Evolutionary conservation across 64 coral and sea anemone species (phyloP).

Genomic region (Pachyseris speciosa): DNA sequence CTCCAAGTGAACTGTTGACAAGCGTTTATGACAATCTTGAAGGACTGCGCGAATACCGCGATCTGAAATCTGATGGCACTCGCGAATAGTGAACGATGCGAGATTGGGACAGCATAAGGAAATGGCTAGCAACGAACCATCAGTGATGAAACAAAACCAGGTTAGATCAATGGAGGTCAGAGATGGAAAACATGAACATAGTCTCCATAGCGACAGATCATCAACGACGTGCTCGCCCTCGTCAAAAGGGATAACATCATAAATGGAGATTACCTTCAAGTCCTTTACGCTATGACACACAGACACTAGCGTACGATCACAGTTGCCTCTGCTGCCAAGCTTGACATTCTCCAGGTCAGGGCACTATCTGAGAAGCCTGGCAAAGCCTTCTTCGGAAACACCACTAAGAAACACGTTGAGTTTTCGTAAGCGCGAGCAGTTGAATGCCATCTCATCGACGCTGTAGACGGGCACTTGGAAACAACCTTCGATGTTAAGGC

Average conservation of each 20-base stretch:
- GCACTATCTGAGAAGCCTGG: constrained; percentile 53
- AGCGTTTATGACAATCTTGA: constrained; percentile 39
- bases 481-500: constrained; percentile 71
- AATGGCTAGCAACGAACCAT: constrained; percentile 58
- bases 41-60: constrained; percentile 63
- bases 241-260: constrained; percentile 84
- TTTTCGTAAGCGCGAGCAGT: constrained; percentile 50
- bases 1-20: constrained; percentile 62
- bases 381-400: constrained; percentile 67
- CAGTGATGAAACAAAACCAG: constrained; percentile 86
- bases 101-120: constrained; percentile 58
- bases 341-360: constrained; percentile 65
- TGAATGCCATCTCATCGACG: constrained; percentile 32
- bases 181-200: constrained; percentile 70
- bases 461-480: constrained; percentile 77
- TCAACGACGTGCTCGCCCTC: constrained; percentile 74
- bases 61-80: constrained; percentile 86
- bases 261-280: constrained; percentile 63
- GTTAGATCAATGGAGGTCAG: constrained; percentile 74
- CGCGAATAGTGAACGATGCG: constrained; percentile 53
- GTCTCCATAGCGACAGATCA: constrained; percentile 50
- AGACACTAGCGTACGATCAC: constrained; percentile 71
- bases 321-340: constrained; percentile 79
- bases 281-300: constrained; percentile 53
- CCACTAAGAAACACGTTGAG: constrained; percentile 75